phyloP scores from a whole-genome alignment of 2,113 vertebrate species.

The Chloropsis cyanopogon region DNA sequence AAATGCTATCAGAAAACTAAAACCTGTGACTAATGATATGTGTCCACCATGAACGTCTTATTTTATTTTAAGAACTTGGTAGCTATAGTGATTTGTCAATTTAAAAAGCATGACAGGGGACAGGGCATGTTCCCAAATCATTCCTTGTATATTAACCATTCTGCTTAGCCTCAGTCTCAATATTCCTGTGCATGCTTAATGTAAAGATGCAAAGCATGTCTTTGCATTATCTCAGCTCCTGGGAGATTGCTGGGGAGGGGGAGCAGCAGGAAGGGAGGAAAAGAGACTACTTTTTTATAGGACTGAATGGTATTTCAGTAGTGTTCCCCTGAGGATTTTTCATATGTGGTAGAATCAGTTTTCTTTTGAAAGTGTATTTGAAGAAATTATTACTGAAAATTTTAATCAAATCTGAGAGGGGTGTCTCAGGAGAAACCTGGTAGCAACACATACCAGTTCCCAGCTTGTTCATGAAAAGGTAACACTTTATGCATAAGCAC shows the following conservation, averaged over 20 bases:
- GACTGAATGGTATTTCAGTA: background rate
- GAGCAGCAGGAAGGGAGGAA: background rate
- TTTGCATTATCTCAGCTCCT: background rate
- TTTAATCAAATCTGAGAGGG: background rate
- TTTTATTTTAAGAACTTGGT: background rate
- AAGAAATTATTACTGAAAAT: background rate
- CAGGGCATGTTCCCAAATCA: background rate
- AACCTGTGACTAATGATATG: background rate
- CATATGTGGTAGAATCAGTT: background rate
- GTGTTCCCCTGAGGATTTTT: background rate
- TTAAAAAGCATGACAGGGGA: background rate
- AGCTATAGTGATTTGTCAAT: background rate
- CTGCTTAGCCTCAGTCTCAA: background rate
- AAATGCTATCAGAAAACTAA: background rate
- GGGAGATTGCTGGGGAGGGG: background rate
- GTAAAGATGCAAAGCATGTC: background rate
- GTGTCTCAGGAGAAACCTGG: background rate
- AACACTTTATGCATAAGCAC: background rate
- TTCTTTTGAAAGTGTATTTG: background rate
- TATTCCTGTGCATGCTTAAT: background rate
- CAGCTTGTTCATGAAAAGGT: background rate
- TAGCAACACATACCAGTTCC: background rate
- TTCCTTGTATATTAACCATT: background rate
- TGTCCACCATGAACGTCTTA: accelerated
- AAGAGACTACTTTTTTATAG: background rate